These are phyloP conservation scores for Corythornis madagascariensis DNA, from an alignment of 2,113 vertebrate genomes.

Conservation along the genomic window DNA sequence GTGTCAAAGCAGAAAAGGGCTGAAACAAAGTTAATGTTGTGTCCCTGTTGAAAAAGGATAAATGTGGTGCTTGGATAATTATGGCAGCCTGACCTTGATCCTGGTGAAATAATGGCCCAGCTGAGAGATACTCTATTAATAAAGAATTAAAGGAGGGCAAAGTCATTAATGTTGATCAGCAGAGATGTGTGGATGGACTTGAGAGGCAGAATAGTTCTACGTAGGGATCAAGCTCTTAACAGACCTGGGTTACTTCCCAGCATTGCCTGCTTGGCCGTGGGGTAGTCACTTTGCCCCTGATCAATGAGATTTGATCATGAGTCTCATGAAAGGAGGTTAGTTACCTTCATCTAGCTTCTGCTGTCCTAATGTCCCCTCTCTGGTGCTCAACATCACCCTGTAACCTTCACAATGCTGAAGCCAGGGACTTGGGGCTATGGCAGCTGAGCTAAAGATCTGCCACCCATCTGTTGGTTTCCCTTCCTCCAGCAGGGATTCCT, in stretches of 20 bases:
- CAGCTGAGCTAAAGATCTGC: neutral
- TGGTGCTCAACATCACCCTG: neutral
- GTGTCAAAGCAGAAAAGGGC: slow-evolving; percentile 24
- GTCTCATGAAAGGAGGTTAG: neutral
- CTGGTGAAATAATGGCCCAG: slow-evolving; percentile 36
- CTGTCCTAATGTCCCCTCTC: neutral
- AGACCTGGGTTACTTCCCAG: neutral
- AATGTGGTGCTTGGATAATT: slow-evolving; percentile 52
- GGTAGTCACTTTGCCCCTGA: neutral
- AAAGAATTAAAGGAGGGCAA: slow-evolving; percentile 55
- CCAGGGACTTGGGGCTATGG: neutral
- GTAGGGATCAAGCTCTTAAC: neutral
- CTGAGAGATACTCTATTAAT: slow-evolving; percentile 44
- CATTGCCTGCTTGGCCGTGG: neutral
- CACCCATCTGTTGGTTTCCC: neutral
- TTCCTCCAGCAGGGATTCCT: neutral
- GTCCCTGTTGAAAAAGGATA: slow-evolving; percentile 51
- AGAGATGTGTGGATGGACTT: slow-evolving; percentile 31
- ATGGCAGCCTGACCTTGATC: slow-evolving; percentile 61
- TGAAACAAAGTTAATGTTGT: slow-evolving; percentile 18
- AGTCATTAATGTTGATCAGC: slow-evolving; percentile 56
- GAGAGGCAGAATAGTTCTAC: neutral
- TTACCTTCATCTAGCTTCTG: neutral
- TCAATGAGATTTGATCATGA: neutral
- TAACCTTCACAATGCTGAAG: neutral